Percentiles rank a stretch among this genome's conserved stretches.
Evolutionary conservation across 2,113 vertebrate species (phyloP).

Genomic region (Vanacampus margaritifer): DNA sequence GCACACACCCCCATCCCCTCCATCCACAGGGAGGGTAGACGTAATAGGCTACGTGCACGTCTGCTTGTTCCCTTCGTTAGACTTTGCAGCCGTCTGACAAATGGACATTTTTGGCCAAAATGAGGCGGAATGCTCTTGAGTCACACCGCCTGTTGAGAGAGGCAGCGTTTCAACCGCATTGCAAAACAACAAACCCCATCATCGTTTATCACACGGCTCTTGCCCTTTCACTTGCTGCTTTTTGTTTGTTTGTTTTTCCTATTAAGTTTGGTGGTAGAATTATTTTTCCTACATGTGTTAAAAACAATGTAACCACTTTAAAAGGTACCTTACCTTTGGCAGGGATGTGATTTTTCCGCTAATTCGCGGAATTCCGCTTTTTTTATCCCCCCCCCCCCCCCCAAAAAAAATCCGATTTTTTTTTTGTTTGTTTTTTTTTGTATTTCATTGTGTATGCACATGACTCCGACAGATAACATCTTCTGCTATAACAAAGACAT

Average conservation of each 20-base stretch:
- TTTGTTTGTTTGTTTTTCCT: background rate
- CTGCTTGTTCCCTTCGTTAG: slow-evolving; percentile 54
- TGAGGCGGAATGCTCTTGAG: slow-evolving; percentile 55
- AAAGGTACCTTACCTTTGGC: too few relatives aligned
- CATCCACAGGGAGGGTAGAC: slow-evolving; percentile 7
- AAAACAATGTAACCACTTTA: too few relatives aligned
- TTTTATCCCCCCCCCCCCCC: too few relatives aligned
- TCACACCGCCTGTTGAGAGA: slow-evolving; percentile 36
- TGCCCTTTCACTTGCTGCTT: slow-evolving; percentile 2
- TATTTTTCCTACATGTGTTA: background rate
- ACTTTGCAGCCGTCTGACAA: slow-evolving; percentile 42
- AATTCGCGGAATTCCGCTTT: too few relatives aligned
- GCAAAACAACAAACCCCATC: slow-evolving; percentile 12
- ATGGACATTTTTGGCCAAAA: slow-evolving; percentile 57
- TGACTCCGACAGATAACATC: too few relatives aligned
- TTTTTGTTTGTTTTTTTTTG: too few relatives aligned
- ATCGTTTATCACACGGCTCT: slow-evolving; percentile 6
- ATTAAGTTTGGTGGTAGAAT: background rate
- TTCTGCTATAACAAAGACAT: too few relatives aligned
- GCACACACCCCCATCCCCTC: background rate
- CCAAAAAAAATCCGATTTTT: too few relatives aligned
- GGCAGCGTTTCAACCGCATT: slow-evolving; percentile 21
- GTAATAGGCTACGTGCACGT: slow-evolving; percentile 58
- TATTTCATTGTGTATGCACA: too few relatives aligned
- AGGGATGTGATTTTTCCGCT: too few relatives aligned